Conservation (phyloP, 1,140 invertebrate species). For the Listronotus oregonensis region DNA sequence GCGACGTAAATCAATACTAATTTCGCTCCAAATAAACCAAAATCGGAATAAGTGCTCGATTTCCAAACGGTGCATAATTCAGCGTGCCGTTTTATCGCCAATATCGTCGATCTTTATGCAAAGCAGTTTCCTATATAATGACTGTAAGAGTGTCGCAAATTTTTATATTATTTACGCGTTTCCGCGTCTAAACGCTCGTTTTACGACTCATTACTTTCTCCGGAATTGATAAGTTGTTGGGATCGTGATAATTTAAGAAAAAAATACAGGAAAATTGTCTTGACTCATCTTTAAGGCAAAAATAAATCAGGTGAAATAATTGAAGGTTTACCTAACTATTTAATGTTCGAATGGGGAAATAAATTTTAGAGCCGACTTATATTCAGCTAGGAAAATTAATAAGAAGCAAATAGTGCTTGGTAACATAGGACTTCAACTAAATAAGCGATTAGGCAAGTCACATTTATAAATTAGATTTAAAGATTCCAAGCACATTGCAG, state of each 20-base stretch:
- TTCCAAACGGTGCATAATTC: conserved; percentile 43
- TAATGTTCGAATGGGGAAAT: too few relatives aligned
- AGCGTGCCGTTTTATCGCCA: conserved; percentile 42
- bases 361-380: too few relatives aligned
- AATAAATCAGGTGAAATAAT: too few relatives aligned
- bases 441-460: too few relatives aligned
- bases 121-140: conserved; percentile 51
- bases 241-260: conserved; percentile 22
- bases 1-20: conserved; percentile 50
- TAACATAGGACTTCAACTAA: too few relatives aligned
- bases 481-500: too few relatives aligned
- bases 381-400: too few relatives aligned
- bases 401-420: too few relatives aligned
- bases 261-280: conserved; percentile 4
- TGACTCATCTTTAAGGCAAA: too few relatives aligned
- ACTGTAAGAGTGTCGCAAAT: conserved; percentile 45
- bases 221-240: conserved; percentile 50
- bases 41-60: conserved; percentile 43
- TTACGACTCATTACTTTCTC: conserved; percentile 51
- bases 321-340: too few relatives aligned
- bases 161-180: conserved; percentile 52
- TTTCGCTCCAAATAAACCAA: conserved; percentile 47
- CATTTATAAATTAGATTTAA: too few relatives aligned
- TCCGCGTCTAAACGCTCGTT: conserved; percentile 47
- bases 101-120: conserved; percentile 50